Conservation (phyloP, 2,113 vertebrate genomes). For the Cervus canadensis region DNA sequence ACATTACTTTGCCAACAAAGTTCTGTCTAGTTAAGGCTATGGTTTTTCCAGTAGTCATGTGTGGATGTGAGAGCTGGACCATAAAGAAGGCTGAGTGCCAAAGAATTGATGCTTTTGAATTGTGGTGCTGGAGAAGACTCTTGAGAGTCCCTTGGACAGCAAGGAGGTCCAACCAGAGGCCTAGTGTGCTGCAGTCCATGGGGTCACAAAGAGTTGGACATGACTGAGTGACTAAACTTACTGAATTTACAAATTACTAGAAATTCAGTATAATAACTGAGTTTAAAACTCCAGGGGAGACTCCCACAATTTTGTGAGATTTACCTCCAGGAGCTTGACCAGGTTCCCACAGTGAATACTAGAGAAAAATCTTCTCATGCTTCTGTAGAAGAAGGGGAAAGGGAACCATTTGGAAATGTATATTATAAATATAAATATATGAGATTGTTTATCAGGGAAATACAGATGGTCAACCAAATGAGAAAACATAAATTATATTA, state of each 20-base stretch:
- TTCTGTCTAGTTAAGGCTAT: background rate
- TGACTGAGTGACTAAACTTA: background rate
- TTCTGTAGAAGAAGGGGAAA: background rate
- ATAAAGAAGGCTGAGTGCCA: rapidly evolving
- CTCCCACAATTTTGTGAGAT: background rate
- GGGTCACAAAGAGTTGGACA: rapidly evolving
- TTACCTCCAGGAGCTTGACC: background rate
- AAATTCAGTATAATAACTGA: background rate
- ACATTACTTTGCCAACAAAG: background rate
- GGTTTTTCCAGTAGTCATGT: background rate
- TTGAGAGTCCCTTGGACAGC: background rate
- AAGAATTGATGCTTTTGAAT: background rate
- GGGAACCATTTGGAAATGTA: background rate
- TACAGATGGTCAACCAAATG: too few relatives aligned
- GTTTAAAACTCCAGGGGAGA: background rate
- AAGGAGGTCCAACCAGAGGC: background rate
- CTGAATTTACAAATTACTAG: background rate
- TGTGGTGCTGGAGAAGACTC: background rate
- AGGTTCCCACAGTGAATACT: background rate
- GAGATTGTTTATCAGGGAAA: too few relatives aligned
- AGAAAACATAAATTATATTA: too few relatives aligned
- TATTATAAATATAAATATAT: too few relatives aligned
- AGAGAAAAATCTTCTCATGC: background rate
- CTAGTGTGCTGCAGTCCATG: background rate
- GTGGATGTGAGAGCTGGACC: background rate